Conservation (phyloP, 2,113 vertebrate species). For the Brienomyrus brachyistius region DNA sequence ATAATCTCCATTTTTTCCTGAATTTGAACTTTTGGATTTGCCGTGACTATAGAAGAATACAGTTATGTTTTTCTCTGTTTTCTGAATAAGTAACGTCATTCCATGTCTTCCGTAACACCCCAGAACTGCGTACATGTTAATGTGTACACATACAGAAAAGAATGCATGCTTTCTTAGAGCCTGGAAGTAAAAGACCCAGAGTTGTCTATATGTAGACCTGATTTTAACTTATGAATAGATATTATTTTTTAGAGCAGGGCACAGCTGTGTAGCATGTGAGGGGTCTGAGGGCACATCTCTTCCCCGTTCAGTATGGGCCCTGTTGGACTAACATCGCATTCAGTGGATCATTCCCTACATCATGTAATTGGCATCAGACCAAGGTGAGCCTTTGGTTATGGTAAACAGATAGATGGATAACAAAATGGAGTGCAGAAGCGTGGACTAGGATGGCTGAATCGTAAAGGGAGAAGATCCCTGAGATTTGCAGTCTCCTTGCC, state of each 20-base stretch:
- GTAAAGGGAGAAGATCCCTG: not conserved
- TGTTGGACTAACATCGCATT: not conserved
- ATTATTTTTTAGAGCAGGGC: not conserved
- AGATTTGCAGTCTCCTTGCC: not conserved
- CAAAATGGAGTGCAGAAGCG: not conserved
- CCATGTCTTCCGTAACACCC: not conserved
- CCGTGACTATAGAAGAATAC: too few species aligned
- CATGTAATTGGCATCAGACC: not conserved
- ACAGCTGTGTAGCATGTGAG: not conserved
- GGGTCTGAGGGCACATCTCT: not conserved
- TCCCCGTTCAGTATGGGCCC: not conserved
- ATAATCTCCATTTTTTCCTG: not conserved
- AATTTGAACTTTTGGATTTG: not conserved
- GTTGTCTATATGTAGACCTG: not conserved
- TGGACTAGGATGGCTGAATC: not conserved
- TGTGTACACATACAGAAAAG: not conserved
- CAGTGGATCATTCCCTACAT: not conserved
- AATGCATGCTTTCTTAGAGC: not conserved
- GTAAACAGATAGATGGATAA: not conserved
- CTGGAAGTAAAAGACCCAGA: not conserved
- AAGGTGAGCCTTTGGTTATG: not conserved
- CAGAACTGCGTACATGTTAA: not conserved
- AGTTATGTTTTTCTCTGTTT: not conserved
- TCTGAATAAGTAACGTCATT: not conserved
- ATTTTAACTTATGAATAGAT: not conserved